phyloP scores from a whole-genome alignment of 2,113 vertebrate species.

The Butorides virescens region DNA sequence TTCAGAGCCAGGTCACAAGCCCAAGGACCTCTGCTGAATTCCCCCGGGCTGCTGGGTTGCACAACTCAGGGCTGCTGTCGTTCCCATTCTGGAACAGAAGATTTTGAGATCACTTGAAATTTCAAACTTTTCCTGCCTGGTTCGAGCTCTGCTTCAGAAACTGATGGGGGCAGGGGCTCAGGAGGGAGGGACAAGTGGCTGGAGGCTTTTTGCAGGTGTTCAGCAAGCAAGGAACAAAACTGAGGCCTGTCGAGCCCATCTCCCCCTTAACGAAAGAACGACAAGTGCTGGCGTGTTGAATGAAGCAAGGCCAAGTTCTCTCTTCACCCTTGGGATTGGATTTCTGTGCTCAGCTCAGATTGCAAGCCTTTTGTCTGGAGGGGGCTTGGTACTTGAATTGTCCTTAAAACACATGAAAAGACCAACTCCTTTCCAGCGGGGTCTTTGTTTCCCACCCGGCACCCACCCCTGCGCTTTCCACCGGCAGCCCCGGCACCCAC shows the following conservation, averaged over 20 bases:
- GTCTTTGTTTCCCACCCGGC: not conserved
- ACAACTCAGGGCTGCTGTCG: fast-evolving
- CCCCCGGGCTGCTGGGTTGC: no score
- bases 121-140: not conserved
- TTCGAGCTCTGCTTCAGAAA: not conserved
- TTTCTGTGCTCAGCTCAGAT: not conserved
- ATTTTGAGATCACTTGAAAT: not conserved
- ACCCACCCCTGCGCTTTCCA: not conserved
- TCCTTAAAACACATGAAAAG: not conserved
- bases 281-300: not conserved
- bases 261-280: not conserved
- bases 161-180: no score
- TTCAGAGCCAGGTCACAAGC: not conserved
- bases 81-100: not conserved
- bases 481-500: fast-evolving
- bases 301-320: not conserved
- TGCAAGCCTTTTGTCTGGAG: not conserved
- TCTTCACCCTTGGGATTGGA: not conserved
- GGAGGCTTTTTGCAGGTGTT: not conserved
- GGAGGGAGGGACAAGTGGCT: not conserved
- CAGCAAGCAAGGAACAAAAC: not conserved
- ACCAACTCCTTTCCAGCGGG: not conserved
- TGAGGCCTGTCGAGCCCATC: not conserved
- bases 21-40: not conserved
- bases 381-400: not conserved